Evolutionary conservation across 2,888 invertebrate species (phyloP).

Genomic region (Diloba caeruleocephala): DNA sequence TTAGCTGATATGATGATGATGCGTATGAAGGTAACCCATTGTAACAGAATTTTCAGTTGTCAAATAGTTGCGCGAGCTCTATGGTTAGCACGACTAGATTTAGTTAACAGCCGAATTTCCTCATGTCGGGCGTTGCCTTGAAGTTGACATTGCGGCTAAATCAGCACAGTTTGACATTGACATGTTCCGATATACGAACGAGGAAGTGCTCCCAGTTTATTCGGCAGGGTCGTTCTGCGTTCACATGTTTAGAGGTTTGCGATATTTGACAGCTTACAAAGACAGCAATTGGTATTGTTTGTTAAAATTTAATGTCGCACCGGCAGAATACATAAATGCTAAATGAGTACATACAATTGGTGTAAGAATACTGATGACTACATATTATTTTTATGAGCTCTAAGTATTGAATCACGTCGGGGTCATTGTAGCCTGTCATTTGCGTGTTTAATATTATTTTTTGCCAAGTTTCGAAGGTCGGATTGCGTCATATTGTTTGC

Average conservation of each 20-base stretch:
- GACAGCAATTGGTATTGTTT: conserved; percentile 31
- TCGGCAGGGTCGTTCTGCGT: conserved; percentile 65
- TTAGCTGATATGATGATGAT: no score
- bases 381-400: conserved; percentile 57
- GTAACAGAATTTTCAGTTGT: conserved; percentile 3
- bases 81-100: conserved; percentile 57
- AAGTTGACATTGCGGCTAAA: conserved; percentile 82
- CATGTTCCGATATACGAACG: conserved; percentile 80
- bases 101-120: conserved; percentile 68
- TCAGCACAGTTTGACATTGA: conserved; percentile 83
- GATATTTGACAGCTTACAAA: conserved; percentile 23
- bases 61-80: conserved; percentile 50
- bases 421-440: conserved; percentile 68
- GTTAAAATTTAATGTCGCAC: conserved; percentile 24
- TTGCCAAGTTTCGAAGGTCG: conserved; percentile 71
- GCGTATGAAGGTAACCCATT: conserved; percentile 2
- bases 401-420: conserved; percentile 67
- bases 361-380: conserved; percentile 46
- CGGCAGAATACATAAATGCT: conserved; percentile 38
- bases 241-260: conserved; percentile 48
- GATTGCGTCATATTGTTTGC: conserved; percentile 66
- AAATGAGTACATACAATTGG: conserved; percentile 26
- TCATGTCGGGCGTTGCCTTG: conserved; percentile 74
- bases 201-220: conserved; percentile 78
- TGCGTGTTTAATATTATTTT: conserved; percentile 66